Percentiles rank a stretch among this genome's conserved stretches.
Conservation (phyloP, 1,140 invertebrate species). For the Orius laevigatus region DNA sequence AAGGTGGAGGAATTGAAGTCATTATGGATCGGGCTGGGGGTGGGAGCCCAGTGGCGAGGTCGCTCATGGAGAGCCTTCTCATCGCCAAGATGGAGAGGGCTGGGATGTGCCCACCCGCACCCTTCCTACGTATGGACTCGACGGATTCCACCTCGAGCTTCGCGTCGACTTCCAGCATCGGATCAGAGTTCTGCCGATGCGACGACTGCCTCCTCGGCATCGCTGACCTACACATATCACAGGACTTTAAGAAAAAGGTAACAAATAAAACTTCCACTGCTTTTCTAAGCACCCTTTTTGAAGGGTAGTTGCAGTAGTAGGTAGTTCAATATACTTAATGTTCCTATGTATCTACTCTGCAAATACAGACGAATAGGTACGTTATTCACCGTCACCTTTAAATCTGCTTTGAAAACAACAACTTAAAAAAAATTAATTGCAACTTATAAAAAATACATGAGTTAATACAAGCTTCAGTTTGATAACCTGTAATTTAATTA, state of each 20-base stretch:
- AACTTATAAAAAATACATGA: no score
- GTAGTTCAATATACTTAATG: no score
- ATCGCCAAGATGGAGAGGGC: constrained; percentile 55
- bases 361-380: no score
- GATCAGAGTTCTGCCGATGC: constrained; percentile 58
- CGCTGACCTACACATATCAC: constrained; percentile 48
- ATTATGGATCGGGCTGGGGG: not conserved
- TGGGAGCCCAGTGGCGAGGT: constrained; percentile 35
- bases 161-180: constrained; percentile 40
- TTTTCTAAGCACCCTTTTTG: not conserved
- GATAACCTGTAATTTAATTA: no score
- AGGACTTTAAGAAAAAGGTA: constrained; percentile 43
- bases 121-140: constrained; percentile 51
- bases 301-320: not conserved
- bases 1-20: no score
- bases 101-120: constrained; percentile 23
- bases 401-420: no score
- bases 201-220: constrained; percentile 70
- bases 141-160: constrained; percentile 60
- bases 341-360: no score
- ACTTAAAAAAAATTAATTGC: no score
- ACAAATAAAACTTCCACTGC: constrained; percentile 5
- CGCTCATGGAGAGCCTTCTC: constrained; percentile 57
- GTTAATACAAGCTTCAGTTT: no score
- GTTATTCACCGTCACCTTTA: no score